A percentile compares a stretch with the other conserved stretches of the same genome.
These are phyloP conservation scores for Dermatophagoides farinae DNA, from an alignment of 1,140 invertebrate genomes.

Conservation along the genomic window DNA sequence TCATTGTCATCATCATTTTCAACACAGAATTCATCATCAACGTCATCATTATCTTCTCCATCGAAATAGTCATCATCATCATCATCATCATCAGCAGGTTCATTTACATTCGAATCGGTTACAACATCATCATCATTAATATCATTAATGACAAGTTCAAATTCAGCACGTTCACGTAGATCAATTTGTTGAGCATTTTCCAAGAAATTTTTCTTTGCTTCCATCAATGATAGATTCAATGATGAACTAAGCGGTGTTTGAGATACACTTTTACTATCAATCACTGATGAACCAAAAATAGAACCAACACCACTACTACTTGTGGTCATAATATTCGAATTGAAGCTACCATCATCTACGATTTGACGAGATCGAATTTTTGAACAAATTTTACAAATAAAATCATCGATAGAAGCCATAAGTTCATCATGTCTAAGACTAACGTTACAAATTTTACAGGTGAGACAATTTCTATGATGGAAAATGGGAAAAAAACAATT, in stretches of 20 bases:
- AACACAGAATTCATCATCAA: background rate
- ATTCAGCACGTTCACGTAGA: conserved; percentile 13
- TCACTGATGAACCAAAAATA: background rate
- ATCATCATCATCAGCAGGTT: background rate
- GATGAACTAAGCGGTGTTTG: background rate
- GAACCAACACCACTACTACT: too few species aligned
- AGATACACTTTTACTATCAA: background rate
- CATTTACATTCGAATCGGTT: background rate
- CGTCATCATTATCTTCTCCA: background rate
- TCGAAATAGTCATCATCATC: background rate
- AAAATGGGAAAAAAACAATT: background rate
- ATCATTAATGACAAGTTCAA: conserved; percentile 6
- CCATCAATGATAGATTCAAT: background rate
- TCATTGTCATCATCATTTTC: background rate
- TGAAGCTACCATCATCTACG: too few species aligned
- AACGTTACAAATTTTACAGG: background rate
- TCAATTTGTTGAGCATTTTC: background rate
- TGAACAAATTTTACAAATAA: conserved; percentile 4
- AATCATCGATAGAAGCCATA: background rate
- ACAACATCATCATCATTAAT: background rate
- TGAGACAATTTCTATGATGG: background rate
- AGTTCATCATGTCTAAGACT: background rate
- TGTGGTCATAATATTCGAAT: background rate
- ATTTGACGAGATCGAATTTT: background rate
- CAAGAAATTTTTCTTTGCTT: conserved; percentile 7